A percentile compares a stretch with the other conserved stretches of the same genome.
phyloP scores from a whole-genome alignment of 1,140 invertebrate species.

The Goniozus legneri region DNA sequence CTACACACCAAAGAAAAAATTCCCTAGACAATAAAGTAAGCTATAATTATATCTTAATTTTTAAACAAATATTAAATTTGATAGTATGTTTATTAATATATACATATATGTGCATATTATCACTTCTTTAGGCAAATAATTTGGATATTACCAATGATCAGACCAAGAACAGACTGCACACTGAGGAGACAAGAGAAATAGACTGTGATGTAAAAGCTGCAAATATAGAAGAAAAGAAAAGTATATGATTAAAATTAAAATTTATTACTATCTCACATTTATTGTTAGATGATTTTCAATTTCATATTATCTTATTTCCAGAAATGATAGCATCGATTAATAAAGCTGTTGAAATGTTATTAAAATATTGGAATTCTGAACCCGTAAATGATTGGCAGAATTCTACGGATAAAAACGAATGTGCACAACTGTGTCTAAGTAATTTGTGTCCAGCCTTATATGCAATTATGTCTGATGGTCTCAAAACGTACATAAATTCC shows the following conservation, averaged over 20 bases:
- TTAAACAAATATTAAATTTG: slow-evolving; percentile 4
- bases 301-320: slow-evolving; percentile 37
- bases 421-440: slow-evolving; percentile 68
- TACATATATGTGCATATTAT: too few relatives aligned
- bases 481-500: slow-evolving; percentile 76
- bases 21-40: slow-evolving; percentile 58
- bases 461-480: slow-evolving; percentile 76
- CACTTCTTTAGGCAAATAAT: slow-evolving; percentile 22
- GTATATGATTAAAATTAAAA: slow-evolving; percentile 18
- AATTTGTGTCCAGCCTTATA: slow-evolving; percentile 81
- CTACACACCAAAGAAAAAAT: slow-evolving; percentile 62
- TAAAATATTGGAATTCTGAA: slow-evolving; percentile 52
- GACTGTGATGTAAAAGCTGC: slow-evolving; percentile 26
- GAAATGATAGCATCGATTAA: slow-evolving; percentile 64
- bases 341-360: slow-evolving; percentile 65
- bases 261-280: background rate
- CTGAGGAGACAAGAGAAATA: slow-evolving; percentile 26
- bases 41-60: background rate
- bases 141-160: slow-evolving; percentile 18
- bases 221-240: slow-evolving; percentile 44
- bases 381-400: slow-evolving; percentile 29
- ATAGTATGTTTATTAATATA: slow-evolving; percentile 6
- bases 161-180: slow-evolving; percentile 26
- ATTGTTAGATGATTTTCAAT: background rate
- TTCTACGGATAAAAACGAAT: slow-evolving; percentile 49